A percentile compares a stretch with the other conserved stretches of the same genome.
These are phyloP conservation scores for Spialia ferax DNA, from an alignment of 2,888 invertebrate species.

Conservation along the genomic window DNA sequence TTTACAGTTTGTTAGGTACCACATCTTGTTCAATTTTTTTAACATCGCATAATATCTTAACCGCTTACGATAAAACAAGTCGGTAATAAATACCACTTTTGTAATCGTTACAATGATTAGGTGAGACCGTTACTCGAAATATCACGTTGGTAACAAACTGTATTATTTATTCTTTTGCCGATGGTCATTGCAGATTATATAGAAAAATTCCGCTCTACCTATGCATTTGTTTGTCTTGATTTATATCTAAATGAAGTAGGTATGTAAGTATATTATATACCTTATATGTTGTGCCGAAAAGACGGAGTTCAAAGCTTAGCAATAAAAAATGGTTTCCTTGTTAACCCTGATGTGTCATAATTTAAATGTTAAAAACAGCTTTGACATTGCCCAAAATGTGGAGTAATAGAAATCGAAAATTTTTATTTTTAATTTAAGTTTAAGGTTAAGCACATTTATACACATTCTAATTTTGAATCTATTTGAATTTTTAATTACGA, in stretches of 20 bases:
- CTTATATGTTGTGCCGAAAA: background rate
- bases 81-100: slow-evolving; percentile 40
- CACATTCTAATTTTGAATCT: background rate
- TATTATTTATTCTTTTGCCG: slow-evolving; percentile 28
- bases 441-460: too few relatives aligned
- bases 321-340: background rate
- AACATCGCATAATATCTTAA: background rate
- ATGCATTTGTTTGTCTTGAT: slow-evolving; percentile 27
- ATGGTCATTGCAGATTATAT: slow-evolving; percentile 39
- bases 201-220: slow-evolving; percentile 29
- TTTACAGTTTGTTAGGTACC: too few relatives aligned
- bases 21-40: background rate
- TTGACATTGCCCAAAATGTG: too few relatives aligned
- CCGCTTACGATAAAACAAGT: slow-evolving; percentile 12
- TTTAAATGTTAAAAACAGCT: background rate
- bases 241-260: slow-evolving; percentile 12
- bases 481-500: slow-evolving; percentile 26
- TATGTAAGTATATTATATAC: too few relatives aligned
- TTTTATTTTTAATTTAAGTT: background rate
- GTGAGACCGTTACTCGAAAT: slow-evolving; percentile 43
- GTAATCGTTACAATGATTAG: slow-evolving; percentile 43
- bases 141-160: slow-evolving; percentile 34
- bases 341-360: background rate
- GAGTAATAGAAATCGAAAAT: background rate
- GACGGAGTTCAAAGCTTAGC: background rate